Evolutionary conservation across 1,140 invertebrate genomes (phyloP), one percentile per base, ranked within the genome.

Genomic region (Mercenaria mercenaria): DNA sequence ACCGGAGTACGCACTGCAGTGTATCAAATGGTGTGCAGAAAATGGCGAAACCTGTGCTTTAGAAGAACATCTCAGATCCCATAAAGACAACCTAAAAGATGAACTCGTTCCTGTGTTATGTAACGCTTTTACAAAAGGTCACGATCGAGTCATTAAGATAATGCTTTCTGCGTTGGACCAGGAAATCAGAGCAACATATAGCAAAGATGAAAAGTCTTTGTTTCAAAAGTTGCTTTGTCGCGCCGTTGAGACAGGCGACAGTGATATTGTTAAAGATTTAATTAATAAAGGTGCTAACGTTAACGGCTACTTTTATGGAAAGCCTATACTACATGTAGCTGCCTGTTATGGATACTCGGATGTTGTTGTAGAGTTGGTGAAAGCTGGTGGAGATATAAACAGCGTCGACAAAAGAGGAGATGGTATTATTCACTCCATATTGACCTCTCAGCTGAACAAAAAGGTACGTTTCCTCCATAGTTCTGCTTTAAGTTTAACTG

Each of bases 241-340:
- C 11, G 72, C 85, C 20, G 56, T 88, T 26, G 59, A 88, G 32
- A 13, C 18, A 2, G 85, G 85, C n/a, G 26, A 79, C 10, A 67
- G 13, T 11, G 37, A 41, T n/a, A 26, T 64, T 8, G 85, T 88
- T 29, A 43, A 59, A 43, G n/a, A 37, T 15, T 10, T 79, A 23
- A 34, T 67, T 34, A 32, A 67, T 20, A 37, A 50, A 67, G 76
- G 76, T 39, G 85, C 85, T 52, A 59, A 79, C n/a, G 50, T 77
- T 4, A 88, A 80, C 41, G 85, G 34, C 15, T 32, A 2, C 13
- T 77, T 8, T 26, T 23, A 61, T 47, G 85, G 85, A 23, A 79
- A 77, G 39, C 85, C 85, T 4, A n/a, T 88, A 34, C 23, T 88
- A n/a, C 85, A 88, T 43, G 15, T 61, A 37, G 74, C 85, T n/a